Base-by-base conservation (phyloP, 2,797 vertebrate species). In the Discoglossus pictus region DNA sequence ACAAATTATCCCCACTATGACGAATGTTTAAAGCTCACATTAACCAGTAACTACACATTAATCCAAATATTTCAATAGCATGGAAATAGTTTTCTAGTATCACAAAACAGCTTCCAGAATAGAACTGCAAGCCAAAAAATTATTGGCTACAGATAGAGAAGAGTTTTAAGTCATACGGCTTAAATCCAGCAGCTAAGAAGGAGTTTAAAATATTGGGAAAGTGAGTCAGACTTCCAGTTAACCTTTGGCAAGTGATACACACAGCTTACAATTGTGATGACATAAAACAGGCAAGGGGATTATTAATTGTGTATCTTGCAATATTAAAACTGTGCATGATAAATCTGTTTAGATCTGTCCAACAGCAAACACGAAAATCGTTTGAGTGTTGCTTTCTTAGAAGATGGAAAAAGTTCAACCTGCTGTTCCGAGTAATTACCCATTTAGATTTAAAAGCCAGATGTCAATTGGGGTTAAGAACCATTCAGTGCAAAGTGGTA, bases 181-280 rank as follows among this genome's bases (percentile, higher is more conserved):
- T 55, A 34, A 58, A 34, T 71, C 68, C 61, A 71, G 54, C 46
- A 39, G 44, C 59, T 58, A 71, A 71, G 60, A 35, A 59, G 60
- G 61, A 64, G 60, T 64, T 71, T 71, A 64, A 58, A 50, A 58
- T 58, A 71, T 64, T 71, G 68, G 52, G 60, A 71, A 71, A 58
- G 52, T 71, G 68, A 71, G 52, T 71, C 68, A 71, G 68, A 71
- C 53, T 71, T 71, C 68, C 68, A 71, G 68, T 71, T 71, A 71
- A 71, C 68, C 68, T 71, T 43, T 71, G 68, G 68, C 68, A 71
- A 64, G 35, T 64, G 60, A 42, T 54, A 58, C 46, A 10, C 52
- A 43, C 60, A 51, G 61, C 53, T 71, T 71, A 71, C 68, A 71
- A 42, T 63, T 64, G 68, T 52, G 68, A 63, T 71, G 68, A 71